These are phyloP conservation scores for Spinibarbus caldwelli DNA, from an alignment of 2,797 vertebrate genomes.

Conservation along the genomic window DNA sequence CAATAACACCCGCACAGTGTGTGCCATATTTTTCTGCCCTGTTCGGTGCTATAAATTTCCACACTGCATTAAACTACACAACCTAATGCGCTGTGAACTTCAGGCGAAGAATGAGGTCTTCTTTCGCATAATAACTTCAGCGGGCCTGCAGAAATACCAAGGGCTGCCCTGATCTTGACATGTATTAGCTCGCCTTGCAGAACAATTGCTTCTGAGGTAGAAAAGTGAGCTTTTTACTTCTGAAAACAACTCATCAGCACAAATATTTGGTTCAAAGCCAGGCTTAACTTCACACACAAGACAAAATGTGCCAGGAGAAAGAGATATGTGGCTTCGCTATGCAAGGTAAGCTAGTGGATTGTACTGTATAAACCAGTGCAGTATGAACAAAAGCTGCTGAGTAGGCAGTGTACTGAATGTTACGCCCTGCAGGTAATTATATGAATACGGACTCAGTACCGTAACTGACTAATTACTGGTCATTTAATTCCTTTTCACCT, in stretches of 20 bases:
- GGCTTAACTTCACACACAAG: constrained; percentile 29
- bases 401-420: neutral
- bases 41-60: constrained; percentile 1
- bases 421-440: neutral
- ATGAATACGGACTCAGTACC: neutral
- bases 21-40: constrained; percentile 18
- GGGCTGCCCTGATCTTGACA: constrained; percentile 31
- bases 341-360: constrained; percentile 31
- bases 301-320: constrained; percentile 27
- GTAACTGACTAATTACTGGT: neutral
- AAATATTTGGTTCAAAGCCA: constrained; percentile 50
- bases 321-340: constrained; percentile 12
- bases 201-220: constrained; percentile 45
- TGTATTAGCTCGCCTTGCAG: constrained; percentile 47
- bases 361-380: constrained; percentile 2
- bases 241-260: constrained; percentile 45
- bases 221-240: constrained; percentile 38
- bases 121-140: constrained; percentile 32
- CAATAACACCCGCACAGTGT: neutral
- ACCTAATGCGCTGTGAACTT: constrained; percentile 1
- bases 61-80: constrained; percentile 20
- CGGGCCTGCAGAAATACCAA: constrained; percentile 34
- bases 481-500: neutral
- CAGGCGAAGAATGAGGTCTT: constrained; percentile 16
- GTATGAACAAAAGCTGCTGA: constrained; percentile 24